A percentile compares a stretch with the other conserved stretches of the same genome.
phyloP scores from a whole-genome alignment of 2,888 invertebrate genomes.

The Drosophila tanythrix region DNA sequence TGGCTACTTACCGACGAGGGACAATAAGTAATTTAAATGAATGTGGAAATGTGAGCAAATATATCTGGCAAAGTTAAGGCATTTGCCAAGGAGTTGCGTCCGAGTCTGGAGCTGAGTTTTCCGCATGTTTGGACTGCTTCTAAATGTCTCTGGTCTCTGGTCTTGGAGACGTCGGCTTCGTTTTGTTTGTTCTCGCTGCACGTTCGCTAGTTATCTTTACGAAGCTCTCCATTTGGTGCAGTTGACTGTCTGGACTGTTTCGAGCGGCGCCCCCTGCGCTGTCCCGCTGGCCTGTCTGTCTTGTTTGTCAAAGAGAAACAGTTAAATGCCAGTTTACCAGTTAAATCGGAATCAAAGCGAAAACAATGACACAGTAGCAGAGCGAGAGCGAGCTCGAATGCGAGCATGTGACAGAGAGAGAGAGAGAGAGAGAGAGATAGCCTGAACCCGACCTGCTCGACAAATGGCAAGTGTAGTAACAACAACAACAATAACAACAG shows the following conservation, averaged over 20 bases:
- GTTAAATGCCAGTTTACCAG: slow-evolving; percentile 82
- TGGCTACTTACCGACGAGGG: slow-evolving; percentile 84
- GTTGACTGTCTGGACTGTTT: slow-evolving; percentile 46
- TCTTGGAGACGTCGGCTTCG: slow-evolving; percentile 11
- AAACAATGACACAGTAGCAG: slow-evolving; percentile 82
- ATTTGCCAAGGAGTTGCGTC: slow-evolving; percentile 54
- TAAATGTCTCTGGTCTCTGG: slow-evolving; percentile 11
- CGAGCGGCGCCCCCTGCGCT: slow-evolving; percentile 5
- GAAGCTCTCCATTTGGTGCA: slow-evolving; percentile 49
- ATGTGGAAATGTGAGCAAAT: not conserved
- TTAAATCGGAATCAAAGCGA: slow-evolving; percentile 83
- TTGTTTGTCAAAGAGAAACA: slow-evolving; percentile 82
- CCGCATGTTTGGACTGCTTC: slow-evolving; percentile 55
- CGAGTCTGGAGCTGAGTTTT: slow-evolving; percentile 50
- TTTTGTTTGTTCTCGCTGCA: slow-evolving; percentile 39
- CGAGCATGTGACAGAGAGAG: slow-evolving; percentile 13
- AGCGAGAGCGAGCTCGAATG: slow-evolving; percentile 5
- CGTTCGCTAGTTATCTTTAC: slow-evolving; percentile 34
- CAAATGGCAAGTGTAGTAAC: slow-evolving; percentile 72
- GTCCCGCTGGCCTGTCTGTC: slow-evolving; percentile 67
- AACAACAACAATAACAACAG: slow-evolving; percentile 46
- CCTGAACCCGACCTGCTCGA: slow-evolving; percentile 62
- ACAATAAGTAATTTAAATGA: not conserved
- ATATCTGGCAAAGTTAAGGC: slow-evolving; percentile 36
- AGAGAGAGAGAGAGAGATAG: slow-evolving; percentile 18